Conservation (phyloP, 2,888 invertebrate species). For the Antheraea yamamai region DNA sequence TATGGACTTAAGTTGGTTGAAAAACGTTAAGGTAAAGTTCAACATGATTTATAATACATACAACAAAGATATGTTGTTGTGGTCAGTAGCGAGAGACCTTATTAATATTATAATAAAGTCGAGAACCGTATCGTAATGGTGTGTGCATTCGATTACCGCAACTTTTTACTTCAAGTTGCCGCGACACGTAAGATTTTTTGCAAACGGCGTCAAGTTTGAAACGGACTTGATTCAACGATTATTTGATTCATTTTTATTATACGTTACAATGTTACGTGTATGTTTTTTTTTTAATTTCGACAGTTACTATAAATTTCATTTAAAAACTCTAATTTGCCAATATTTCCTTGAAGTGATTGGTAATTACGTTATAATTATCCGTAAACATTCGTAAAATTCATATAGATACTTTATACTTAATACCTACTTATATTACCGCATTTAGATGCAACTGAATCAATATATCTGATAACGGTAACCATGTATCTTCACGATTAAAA, state of each 20-base stretch:
- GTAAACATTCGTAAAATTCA: neutral
- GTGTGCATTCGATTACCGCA: constrained; percentile 19
- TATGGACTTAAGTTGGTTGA: neutral
- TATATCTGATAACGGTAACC: neutral
- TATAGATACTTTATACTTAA: neutral
- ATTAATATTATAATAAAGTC: constrained; percentile 6
- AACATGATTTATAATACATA: neutral
- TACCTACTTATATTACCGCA: too few species aligned
- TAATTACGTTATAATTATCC: neutral
- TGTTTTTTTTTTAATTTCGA: neutral
- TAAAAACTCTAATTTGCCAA: neutral
- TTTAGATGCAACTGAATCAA: too few species aligned
- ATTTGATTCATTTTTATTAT: neutral
- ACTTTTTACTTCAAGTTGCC: constrained; percentile 7
- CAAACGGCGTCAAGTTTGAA: constrained; percentile 22
- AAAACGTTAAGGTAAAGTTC: neutral
- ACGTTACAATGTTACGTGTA: neutral
- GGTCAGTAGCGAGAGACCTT: neutral
- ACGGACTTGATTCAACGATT: constrained; percentile 10
- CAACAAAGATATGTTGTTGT: neutral
- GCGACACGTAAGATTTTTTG: constrained; percentile 5
- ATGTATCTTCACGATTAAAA: neutral
- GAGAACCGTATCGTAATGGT: constrained; percentile 17
- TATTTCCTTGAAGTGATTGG: neutral
- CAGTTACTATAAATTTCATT: neutral